These are phyloP conservation scores for Psettodes erumei DNA, from an alignment of 2,113 vertebrate species.

Conservation along the genomic window DNA sequence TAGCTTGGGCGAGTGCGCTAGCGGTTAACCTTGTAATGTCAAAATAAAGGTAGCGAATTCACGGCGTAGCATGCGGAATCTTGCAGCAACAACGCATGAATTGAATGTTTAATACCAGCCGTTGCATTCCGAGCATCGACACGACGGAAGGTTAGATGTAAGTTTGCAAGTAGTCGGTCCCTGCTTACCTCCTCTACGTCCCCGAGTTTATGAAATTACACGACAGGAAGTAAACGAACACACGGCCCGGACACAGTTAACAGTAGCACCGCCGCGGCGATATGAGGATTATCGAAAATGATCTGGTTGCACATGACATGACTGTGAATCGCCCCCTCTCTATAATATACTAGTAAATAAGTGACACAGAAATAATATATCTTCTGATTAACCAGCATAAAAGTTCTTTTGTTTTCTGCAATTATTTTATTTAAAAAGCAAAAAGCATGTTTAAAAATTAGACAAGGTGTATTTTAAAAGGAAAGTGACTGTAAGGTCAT, in stretches of 20 bases:
- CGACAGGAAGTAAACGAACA: constrained; percentile 55
- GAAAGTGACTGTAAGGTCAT: not conserved
- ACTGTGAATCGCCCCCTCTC: not conserved
- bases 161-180: not conserved
- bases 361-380: not conserved
- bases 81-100: accelerated
- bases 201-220: constrained; percentile 59
- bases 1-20: constrained; percentile 35
- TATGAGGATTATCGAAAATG: not conserved
- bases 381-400: not conserved
- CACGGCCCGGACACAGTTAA: constrained; percentile 50
- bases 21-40: constrained; percentile 67
- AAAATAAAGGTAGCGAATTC: constrained; percentile 24
- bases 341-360: too few species aligned
- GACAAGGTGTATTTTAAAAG: not conserved
- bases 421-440: not conserved
- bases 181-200: constrained; percentile 54
- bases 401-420: not conserved
- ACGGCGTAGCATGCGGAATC: not conserved
- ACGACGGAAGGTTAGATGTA: accelerated
- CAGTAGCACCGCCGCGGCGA: not conserved
- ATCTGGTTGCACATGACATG: constrained; percentile 2
- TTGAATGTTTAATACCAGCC: accelerated
- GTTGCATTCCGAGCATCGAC: accelerated
- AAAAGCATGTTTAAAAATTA: not conserved